Evolutionary conservation across 2,113 vertebrate genomes (phyloP), one percentile per base, ranked within the genome.

Genomic region (Rhabdornis inornatus): DNA sequence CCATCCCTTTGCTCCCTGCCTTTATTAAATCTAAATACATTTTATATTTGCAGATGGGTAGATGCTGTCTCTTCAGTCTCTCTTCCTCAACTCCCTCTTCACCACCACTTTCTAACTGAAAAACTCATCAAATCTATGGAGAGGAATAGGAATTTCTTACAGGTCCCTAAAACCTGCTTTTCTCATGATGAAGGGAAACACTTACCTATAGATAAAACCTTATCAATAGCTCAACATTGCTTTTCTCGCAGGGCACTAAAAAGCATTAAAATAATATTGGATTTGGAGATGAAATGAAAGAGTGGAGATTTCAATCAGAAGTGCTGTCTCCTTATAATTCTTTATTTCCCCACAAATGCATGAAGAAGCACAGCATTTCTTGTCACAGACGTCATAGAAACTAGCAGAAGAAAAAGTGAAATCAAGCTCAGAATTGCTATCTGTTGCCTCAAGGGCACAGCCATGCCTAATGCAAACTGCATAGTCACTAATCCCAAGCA

Each of bases 21-120:
- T 96, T 81, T 92, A 88, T 95, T 96, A 95, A 97, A 97, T 96
- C 90, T 92, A 78, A 87, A 94, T 57, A 55, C 64, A 87, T 94
- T 90, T 95, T 74, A 33, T 70, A 78, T 89, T 79, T 89, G 56
- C 75, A 94, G 87, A 59, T 53, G 83, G 35, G 57, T 82, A 91
- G 63, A 83, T 88, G 63, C 42, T 83, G 60, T 78, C 87, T 93
- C 63, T 91, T 78, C 85, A 56, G 35, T 85, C 35, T 25, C 28
- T 44, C 50, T 83, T 83, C 87, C 70, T 76, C 68, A 81, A 75
- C 22, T 71, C 57, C 28, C 25, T 45, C 39, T 77, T 75, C 37
- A 91, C 37, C 17, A 45, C 53, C 37, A 77, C 24, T 92, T 81
- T 93, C 42, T 56, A 68, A 68, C 70, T 33, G 74, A 94, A 93